These are phyloP conservation scores for Phoebastria nigripes DNA, from an alignment of 2,797 vertebrate species.

Conservation along the genomic window DNA sequence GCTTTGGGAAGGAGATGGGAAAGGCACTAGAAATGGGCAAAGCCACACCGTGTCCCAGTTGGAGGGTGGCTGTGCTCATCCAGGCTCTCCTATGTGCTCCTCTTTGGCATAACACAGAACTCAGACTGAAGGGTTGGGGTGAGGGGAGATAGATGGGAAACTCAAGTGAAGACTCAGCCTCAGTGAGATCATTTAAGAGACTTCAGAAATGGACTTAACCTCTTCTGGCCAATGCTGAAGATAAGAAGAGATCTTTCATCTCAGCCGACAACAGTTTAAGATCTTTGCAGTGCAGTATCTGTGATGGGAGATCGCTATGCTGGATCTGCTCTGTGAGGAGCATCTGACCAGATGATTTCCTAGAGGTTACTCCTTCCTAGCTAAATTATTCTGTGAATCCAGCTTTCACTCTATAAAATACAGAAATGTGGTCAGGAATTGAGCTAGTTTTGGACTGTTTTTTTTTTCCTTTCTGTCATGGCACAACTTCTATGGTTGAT, in stretches of 20 bases:
- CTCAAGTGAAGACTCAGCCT: background rate
- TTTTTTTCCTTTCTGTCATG: background rate
- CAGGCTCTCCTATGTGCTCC: background rate
- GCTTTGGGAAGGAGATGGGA: background rate
- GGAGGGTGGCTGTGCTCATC: background rate
- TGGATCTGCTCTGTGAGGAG: background rate
- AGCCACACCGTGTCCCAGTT: fast-evolving
- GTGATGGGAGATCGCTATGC: fast-evolving
- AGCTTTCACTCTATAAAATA: background rate
- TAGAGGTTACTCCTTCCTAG: background rate
- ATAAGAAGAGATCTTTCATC: background rate
- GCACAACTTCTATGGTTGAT: background rate
- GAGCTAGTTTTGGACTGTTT: background rate
- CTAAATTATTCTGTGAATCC: background rate
- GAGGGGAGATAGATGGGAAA: background rate
- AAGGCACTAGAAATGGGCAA: background rate
- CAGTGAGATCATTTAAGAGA: background rate
- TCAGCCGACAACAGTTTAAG: background rate
- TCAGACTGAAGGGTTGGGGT: background rate
- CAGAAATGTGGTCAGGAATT: background rate
- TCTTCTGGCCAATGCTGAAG: background rate
- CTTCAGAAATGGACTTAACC: background rate
- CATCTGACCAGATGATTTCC: background rate
- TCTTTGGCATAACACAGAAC: background rate
- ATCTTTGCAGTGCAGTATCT: background rate